These are phyloP conservation scores for Drosophila arawakana DNA, from an alignment of 1,140 invertebrate genomes.

Conservation along the genomic window DNA sequence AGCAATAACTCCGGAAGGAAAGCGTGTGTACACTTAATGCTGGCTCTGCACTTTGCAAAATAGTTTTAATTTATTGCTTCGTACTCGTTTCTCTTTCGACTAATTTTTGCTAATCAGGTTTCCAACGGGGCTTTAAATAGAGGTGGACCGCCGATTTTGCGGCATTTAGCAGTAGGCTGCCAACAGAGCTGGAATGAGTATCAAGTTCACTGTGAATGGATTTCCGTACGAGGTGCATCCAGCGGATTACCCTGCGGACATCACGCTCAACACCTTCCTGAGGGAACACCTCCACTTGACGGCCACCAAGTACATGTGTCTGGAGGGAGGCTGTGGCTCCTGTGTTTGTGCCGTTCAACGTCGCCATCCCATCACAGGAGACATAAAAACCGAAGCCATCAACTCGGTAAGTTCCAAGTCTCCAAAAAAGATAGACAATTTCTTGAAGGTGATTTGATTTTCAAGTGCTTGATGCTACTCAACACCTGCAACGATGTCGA, in stretches of 20 bases:
- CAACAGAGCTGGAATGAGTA: constrained; percentile 56
- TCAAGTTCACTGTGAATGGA: constrained; percentile 70
- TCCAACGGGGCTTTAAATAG: constrained; percentile 54
- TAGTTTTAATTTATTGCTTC: constrained; percentile 2
- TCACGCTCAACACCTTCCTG: constrained; percentile 89
- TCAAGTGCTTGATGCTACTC: constrained; percentile 89
- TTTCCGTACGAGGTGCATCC: constrained; percentile 64
- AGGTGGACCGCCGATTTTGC: constrained; percentile 1
- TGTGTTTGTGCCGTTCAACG: constrained; percentile 89
- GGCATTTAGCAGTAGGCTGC: constrained; percentile 49
- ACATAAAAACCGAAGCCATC: constrained; percentile 87
- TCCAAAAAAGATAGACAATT: background rate
- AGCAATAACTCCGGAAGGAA: background rate
- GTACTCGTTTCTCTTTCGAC: constrained; percentile 49
- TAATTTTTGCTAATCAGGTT: constrained; percentile 58
- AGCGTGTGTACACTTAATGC: background rate
- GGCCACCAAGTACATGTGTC: constrained; percentile 92
- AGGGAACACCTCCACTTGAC: constrained; percentile 88
- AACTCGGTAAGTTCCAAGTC: constrained; percentile 88
- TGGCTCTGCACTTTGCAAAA: constrained; percentile 22
- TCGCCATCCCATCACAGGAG: constrained; percentile 85
- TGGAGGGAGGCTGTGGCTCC: constrained; percentile 93
- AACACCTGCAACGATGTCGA: constrained; percentile 90
- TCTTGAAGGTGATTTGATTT: background rate
- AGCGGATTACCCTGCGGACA: constrained; percentile 84